Base-by-base conservation (phyloP, 2,888 invertebrate genomes). In the Macaria notata region DNA sequence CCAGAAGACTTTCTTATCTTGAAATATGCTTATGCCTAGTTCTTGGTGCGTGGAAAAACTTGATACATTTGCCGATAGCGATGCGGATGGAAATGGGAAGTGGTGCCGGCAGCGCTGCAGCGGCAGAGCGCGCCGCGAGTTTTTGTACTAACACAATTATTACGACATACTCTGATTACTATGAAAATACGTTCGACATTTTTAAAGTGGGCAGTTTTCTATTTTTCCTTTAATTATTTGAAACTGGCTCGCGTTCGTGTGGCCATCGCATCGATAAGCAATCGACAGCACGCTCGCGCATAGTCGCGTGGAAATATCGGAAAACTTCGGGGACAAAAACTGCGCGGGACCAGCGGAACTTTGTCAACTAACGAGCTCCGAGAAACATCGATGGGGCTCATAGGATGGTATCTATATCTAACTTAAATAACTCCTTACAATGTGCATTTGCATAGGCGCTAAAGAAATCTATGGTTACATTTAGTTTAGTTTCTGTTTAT, bases 121-220 rank as follows among this genome's bases (percentile, higher is more conserved):
- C 19, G 19, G 19, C 56, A 48, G 38, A 46, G 31, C 52, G 47
- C 48, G 51, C 9, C 50, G 39, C 36, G 42, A n/a, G 70, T 72
- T 81, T 82, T 81, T 83, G 78, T 81, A 65, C 68, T 64, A 68
- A 71, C 75, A 76, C 76, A 76, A 84, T 88, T 81, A 85, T 81
- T 80, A 77, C 80, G 87, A 84, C 83, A 81, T 89, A 89, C 72
- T 88, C 87, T 86, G 82, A 82, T 89, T 83, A 86, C 83, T 75
- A 73, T 77, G 82, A 74, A 81, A 83, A 84, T 78, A 78, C 70
- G 77, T 71, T 80, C 59, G 59, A 65, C 59, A 59, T 62, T 67
- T 62, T 62, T 54, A 58, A 65, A 66, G 46, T 49, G 51, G 46
- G 46, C 38, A 48, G 63, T 65, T 63, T 65, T 59, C 64, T 65